Conservation (phyloP, 2,888 invertebrate species). For the Smittia sp. region DNA sequence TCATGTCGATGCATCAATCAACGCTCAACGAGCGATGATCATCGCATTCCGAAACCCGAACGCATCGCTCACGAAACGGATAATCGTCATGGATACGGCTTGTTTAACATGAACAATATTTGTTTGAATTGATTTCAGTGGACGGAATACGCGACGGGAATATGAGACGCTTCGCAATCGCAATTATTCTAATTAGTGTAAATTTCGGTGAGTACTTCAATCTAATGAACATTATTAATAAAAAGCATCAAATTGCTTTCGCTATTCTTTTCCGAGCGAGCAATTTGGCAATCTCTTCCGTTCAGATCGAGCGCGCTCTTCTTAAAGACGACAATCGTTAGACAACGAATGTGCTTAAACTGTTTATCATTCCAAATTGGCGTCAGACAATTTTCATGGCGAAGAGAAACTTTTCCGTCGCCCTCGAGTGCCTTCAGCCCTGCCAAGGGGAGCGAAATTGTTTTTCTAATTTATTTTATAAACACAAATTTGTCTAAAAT, state of each 20-base stretch:
- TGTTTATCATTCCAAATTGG: conserved; percentile 2
- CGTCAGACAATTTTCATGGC: background rate
- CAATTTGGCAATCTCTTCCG: no score
- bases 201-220: background rate
- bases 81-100: no score
- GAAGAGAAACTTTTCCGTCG: background rate
- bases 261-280: no score
- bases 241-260: no score
- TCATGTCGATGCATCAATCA: no score
- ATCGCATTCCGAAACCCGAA: no score
- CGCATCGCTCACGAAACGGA: no score
- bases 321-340: background rate
- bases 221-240: no score
- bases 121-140: no score
- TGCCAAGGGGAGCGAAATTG: background rate
- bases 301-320: no score
- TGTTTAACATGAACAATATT: background rate
- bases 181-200: conserved; percentile 9
- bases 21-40: no score
- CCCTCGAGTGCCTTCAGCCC: background rate
- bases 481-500: conserved; percentile 10
- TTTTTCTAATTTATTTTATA: conserved; percentile 1
- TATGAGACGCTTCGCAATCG: background rate
- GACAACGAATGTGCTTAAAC: background rate
- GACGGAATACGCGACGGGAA: background rate